Percentiles rank a stretch among this genome's conserved stretches.
Evolutionary conservation across 2,797 vertebrate species (phyloP).

Genomic region (Rhinophrynus dorsalis): DNA sequence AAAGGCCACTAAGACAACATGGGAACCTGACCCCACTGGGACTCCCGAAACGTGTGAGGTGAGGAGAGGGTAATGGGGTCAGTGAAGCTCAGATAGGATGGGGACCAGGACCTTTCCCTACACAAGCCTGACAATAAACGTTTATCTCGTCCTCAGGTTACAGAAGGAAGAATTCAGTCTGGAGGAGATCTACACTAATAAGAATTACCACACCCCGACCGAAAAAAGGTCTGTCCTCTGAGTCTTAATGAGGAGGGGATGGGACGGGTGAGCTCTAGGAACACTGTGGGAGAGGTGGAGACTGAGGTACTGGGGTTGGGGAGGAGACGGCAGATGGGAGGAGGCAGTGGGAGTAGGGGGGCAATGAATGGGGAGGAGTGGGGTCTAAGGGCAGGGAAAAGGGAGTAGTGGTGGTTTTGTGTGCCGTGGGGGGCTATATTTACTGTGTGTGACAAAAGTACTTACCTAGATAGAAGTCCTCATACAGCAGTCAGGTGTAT

Average conservation of each 20-base stretch:
- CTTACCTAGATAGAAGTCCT: too few species aligned
- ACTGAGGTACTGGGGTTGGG: too few species aligned
- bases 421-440: too few species aligned
- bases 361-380: too few species aligned
- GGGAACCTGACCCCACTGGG: slow-evolving; percentile 89
- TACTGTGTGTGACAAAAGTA: too few species aligned
- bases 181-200: slow-evolving; percentile 93
- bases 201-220: slow-evolving; percentile 84
- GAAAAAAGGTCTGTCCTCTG: slow-evolving; percentile 82
- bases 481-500: too few species aligned
- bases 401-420: neutral
- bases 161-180: slow-evolving; percentile 90
- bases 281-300: neutral
- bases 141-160: slow-evolving; percentile 65
- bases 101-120: neutral
- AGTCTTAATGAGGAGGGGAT: too few species aligned
- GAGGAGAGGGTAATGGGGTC: neutral
- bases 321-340: neutral
- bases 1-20: slow-evolving; percentile 74
- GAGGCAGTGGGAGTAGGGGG: too few species aligned
- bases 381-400: neutral
- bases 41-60: slow-evolving; percentile 84
- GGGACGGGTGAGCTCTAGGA: neutral
- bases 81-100: neutral
- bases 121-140: neutral